phyloP scores from a whole-genome alignment of 2,113 vertebrate genomes.

The Pseudopipra pipra region DNA sequence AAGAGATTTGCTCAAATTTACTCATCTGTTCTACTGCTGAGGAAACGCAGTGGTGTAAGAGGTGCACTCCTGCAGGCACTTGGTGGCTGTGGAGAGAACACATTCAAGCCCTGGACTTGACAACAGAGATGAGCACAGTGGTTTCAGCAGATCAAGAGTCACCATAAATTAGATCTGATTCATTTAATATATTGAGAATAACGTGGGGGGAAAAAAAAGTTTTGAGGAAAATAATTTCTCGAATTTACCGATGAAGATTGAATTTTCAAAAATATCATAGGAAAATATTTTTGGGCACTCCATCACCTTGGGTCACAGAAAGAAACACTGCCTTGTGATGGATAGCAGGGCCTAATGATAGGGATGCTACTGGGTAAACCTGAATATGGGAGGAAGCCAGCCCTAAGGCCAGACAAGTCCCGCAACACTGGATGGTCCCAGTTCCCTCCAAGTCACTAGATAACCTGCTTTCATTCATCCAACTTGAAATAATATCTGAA shows the following conservation, averaged over 20 bases:
- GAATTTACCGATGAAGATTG: not conserved
- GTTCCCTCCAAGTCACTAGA: not conserved
- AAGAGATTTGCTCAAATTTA: constrained; percentile 43
- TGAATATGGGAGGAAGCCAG: not conserved
- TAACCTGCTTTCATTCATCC: not conserved
- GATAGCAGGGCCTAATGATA: not conserved
- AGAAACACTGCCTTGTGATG: not conserved
- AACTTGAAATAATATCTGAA: not conserved
- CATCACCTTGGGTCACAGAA: not conserved
- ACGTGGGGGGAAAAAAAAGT: not conserved
- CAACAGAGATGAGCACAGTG: not conserved
- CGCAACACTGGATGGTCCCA: not conserved
- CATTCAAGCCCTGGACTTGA: not conserved
- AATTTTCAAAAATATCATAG: not conserved
- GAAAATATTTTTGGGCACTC: not conserved
- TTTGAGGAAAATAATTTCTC: not conserved
- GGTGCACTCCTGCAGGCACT: not conserved
- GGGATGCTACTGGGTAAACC: not conserved
- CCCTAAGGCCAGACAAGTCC: not conserved
- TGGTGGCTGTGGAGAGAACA: not conserved
- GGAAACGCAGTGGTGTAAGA: not conserved
- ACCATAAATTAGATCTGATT: not conserved
- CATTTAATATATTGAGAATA: not conserved
- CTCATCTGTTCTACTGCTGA: constrained; percentile 5
- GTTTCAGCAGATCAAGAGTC: not conserved